phyloP scores from a whole-genome alignment of 2,797 vertebrate species.

The Anguilla pacifica region DNA sequence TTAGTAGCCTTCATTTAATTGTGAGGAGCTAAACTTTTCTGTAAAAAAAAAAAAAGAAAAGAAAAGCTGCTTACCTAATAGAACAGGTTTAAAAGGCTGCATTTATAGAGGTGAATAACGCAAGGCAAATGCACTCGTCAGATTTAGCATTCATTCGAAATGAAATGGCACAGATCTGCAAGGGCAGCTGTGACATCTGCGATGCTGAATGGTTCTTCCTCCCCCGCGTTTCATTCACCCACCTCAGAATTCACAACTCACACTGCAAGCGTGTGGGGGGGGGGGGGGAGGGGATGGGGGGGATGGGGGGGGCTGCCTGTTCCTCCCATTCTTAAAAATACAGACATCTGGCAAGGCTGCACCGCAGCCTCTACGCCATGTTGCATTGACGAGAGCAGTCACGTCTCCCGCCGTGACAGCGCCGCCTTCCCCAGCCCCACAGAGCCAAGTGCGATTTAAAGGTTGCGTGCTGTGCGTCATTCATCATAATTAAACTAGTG shows the following conservation, averaged over 20 bases:
- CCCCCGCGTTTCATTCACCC: slow-evolving; percentile 72
- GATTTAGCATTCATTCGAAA: not conserved
- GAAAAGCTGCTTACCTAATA: not conserved
- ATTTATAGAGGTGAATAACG: not conserved
- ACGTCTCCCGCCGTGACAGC: slow-evolving; percentile 59
- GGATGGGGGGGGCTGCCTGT: slow-evolving; percentile 67
- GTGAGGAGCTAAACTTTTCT: not conserved
- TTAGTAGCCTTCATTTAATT: not conserved
- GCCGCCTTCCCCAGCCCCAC: slow-evolving; percentile 50
- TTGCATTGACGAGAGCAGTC: slow-evolving; percentile 75
- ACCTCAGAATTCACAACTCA: slow-evolving; percentile 76
- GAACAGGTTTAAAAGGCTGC: not conserved
- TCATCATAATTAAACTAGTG: not conserved
- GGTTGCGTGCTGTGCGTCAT: not conserved
- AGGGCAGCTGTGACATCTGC: slow-evolving; percentile 6
- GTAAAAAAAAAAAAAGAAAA: not conserved
- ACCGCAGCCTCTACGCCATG: slow-evolving; percentile 72
- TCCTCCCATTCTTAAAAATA: slow-evolving; percentile 79
- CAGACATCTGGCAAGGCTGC: slow-evolving; percentile 76
- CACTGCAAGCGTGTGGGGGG: slow-evolving; percentile 56
- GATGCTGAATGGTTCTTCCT: slow-evolving; percentile 78
- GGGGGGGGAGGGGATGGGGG: slow-evolving; percentile 61
- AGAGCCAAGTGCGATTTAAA: not conserved
- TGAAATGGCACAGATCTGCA: slow-evolving; percentile 2
- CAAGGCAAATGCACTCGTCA: not conserved